These are phyloP conservation scores for Emys orbicularis DNA, from an alignment of 2,797 vertebrate genomes.

Conservation along the genomic window DNA sequence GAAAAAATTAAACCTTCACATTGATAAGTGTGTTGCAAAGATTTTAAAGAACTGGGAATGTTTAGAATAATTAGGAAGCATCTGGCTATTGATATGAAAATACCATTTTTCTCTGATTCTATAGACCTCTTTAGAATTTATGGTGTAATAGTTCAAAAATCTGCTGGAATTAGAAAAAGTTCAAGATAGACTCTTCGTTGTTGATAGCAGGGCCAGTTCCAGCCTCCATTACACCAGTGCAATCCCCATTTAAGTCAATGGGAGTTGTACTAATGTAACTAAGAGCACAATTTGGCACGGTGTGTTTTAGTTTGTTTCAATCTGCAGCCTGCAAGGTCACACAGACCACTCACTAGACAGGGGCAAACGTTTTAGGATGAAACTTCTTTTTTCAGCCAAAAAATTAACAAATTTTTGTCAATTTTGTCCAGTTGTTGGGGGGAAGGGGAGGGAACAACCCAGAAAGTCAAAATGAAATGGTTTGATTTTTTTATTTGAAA, in stretches of 20 bases:
- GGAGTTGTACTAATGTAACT: background rate
- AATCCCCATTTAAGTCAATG: background rate
- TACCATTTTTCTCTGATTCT: background rate
- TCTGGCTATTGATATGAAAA: background rate
- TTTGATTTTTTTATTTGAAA: background rate
- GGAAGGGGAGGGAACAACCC: accelerated
- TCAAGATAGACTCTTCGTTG: background rate
- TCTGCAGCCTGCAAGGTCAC: background rate
- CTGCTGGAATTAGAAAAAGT: background rate
- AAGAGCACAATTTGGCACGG: background rate
- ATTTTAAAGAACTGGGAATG: background rate
- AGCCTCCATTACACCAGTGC: accelerated
- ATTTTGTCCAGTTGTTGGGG: background rate
- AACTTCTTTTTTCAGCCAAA: background rate
- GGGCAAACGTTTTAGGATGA: background rate
- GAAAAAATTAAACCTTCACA: background rate
- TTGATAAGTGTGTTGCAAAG: background rate
- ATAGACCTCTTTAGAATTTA: background rate
- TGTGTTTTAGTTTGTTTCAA: background rate
- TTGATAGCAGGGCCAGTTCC: background rate
- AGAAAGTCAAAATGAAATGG: background rate
- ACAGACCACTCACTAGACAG: background rate
- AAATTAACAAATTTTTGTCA: background rate
- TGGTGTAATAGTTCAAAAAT: background rate
- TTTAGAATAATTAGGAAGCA: background rate